Percentiles rank a stretch among this genome's conserved stretches.
Evolutionary conservation across 2,888 invertebrate species (phyloP).

Genomic region (Pecten maximus): DNA sequence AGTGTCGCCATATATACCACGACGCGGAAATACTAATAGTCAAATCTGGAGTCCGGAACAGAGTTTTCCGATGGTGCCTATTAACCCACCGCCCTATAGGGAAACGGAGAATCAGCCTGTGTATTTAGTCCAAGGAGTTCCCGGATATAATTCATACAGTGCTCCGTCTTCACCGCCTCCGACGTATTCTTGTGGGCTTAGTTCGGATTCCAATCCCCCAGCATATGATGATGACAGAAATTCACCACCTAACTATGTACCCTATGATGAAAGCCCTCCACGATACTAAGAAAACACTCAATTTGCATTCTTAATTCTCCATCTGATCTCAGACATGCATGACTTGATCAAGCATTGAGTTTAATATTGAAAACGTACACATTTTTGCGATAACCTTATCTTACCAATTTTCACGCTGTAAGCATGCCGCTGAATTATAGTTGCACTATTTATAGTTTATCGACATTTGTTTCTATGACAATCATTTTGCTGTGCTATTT

Average conservation of each 20-base stretch:
- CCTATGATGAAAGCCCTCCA: not conserved
- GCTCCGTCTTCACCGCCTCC: not conserved
- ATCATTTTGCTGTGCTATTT: too few relatives aligned
- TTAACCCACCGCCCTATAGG: not conserved
- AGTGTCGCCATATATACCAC: not conserved
- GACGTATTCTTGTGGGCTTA: not conserved
- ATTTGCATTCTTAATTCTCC: not conserved
- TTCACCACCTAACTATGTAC: not conserved
- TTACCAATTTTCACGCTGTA: too few relatives aligned
- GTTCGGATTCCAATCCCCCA: slow-evolving; percentile 2
- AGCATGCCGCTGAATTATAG: too few relatives aligned
- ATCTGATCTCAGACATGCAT: not conserved
- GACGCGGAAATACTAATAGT: not conserved
- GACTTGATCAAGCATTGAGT: too few relatives aligned
- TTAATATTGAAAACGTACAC: too few relatives aligned
- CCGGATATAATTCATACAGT: not conserved
- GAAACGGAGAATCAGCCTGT: not conserved
- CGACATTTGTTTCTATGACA: too few relatives aligned
- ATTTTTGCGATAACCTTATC: too few relatives aligned
- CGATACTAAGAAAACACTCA: not conserved
- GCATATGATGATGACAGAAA: slow-evolving; percentile 1
- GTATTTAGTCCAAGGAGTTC: not conserved
- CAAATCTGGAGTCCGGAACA: not conserved
- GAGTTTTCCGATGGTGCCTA: not conserved
- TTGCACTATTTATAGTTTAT: too few relatives aligned